A percentile compares a stretch with the other conserved stretches of the same genome.
Conservation (phyloP, 2,113 vertebrate genomes). For the Mirounga angustirostris region DNA sequence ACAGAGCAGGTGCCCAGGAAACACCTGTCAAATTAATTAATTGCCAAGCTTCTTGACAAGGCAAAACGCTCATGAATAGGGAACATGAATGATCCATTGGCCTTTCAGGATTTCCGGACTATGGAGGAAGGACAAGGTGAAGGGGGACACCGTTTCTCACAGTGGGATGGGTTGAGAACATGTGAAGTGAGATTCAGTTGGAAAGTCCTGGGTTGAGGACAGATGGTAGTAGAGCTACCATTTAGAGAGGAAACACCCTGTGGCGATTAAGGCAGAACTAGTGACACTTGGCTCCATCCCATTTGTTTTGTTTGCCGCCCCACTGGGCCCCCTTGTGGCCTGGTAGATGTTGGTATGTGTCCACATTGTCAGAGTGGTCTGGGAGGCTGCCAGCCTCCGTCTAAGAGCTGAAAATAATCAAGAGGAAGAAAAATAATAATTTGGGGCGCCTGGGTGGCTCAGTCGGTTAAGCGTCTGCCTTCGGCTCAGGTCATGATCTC, state of each 20-base stretch:
- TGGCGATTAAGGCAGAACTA: not conserved
- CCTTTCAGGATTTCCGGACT: not conserved
- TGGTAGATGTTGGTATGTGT: not conserved
- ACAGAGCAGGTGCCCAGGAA: not conserved
- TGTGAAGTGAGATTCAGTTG: not conserved
- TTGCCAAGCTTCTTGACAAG: not conserved
- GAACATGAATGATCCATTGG: not conserved
- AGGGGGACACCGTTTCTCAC: not conserved
- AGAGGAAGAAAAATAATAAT: not conserved
- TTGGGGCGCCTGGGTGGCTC: not conserved
- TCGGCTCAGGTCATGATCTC: too few relatives aligned
- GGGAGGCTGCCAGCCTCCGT: not conserved
- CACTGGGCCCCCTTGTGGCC: not conserved
- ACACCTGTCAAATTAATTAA: not conserved
- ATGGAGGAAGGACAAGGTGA: not conserved
- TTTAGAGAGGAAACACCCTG: not conserved
- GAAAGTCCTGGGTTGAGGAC: not conserved
- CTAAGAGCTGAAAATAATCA: not conserved
- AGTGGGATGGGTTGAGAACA: not conserved
- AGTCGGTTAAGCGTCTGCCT: too few relatives aligned
- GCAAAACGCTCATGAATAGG: not conserved
- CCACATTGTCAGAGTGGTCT: not conserved
- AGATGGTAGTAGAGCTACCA: not conserved
- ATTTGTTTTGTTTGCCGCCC: not conserved
- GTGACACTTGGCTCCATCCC: not conserved